These are phyloP conservation scores for Eira barbara DNA, from an alignment of 2,113 vertebrate genomes.

Conservation along the genomic window DNA sequence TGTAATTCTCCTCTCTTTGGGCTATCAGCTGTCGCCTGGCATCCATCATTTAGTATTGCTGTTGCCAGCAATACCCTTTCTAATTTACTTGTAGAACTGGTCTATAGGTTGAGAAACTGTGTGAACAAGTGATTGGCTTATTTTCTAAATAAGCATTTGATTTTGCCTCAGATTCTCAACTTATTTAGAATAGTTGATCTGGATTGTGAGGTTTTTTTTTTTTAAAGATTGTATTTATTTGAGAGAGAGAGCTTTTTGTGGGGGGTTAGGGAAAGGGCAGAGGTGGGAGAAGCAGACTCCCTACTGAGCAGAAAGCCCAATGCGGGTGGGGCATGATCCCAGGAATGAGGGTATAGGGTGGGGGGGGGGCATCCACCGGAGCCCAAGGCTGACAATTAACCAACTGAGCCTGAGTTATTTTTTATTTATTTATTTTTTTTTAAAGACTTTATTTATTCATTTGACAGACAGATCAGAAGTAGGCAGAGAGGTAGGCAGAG, in stretches of 20 bases:
- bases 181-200: conserved; percentile 9
- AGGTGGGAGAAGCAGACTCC: not conserved
- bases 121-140: not conserved
- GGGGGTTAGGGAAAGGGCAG: not conserved
- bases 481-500: too few relatives aligned
- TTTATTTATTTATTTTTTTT: too few relatives aligned
- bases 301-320: not conserved
- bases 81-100: conserved; percentile 13
- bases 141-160: conserved; percentile 37
- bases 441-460: too few relatives aligned
- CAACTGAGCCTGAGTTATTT: not conserved
- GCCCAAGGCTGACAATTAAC: too few relatives aligned
- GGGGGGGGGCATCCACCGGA: not conserved
- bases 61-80: not conserved
- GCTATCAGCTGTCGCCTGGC: not conserved
- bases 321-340: not conserved
- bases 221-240: not conserved
- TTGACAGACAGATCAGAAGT: too few relatives aligned
- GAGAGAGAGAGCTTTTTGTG: not conserved
- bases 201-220: not conserved
- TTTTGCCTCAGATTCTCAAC: not conserved
- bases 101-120: not conserved
- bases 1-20: not conserved
- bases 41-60: conserved; percentile 13
- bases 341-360: too few relatives aligned